Conservation (phyloP, 2,113 vertebrate genomes). For the Balaenoptera acutorostrata region DNA sequence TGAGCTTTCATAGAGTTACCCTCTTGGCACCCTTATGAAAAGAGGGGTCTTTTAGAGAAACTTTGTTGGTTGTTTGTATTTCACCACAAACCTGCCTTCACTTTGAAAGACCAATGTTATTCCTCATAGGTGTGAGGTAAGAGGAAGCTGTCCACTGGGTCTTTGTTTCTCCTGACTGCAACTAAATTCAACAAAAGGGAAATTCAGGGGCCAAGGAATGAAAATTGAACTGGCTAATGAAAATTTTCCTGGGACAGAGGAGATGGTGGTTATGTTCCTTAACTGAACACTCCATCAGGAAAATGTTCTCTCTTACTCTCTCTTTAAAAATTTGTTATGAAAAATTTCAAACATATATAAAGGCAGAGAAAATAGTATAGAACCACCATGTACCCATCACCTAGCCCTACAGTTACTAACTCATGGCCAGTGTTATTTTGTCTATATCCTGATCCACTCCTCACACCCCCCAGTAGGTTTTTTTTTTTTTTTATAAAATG, state of each 20-base stretch:
- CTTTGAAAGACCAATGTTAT: not conserved
- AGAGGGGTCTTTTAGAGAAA: not conserved
- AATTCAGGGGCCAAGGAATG: not conserved
- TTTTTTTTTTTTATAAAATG: too few species aligned
- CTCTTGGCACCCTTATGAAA: not conserved
- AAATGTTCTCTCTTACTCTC: not conserved
- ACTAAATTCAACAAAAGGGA: not conserved
- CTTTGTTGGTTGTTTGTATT: not conserved
- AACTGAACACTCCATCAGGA: not conserved
- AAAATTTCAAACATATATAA: not conserved
- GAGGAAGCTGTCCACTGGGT: not conserved
- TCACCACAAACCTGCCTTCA: not conserved
- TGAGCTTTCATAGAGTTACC: not conserved
- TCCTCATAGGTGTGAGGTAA: not conserved
- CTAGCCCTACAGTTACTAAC: not conserved
- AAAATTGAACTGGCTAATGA: not conserved
- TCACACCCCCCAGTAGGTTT: not conserved
- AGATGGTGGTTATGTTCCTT: not conserved
- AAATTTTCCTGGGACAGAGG: not conserved
- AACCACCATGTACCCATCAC: not conserved
- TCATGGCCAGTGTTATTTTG: not conserved
- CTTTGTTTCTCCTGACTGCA: not conserved
- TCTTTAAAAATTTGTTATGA: not conserved
- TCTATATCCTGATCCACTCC: not conserved
- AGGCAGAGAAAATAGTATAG: not conserved